Percentiles rank a stretch among this genome's conserved stretches.
Evolutionary conservation across 2,113 vertebrate genomes (phyloP).

Genomic region (Chascanopsetta lugubris): DNA sequence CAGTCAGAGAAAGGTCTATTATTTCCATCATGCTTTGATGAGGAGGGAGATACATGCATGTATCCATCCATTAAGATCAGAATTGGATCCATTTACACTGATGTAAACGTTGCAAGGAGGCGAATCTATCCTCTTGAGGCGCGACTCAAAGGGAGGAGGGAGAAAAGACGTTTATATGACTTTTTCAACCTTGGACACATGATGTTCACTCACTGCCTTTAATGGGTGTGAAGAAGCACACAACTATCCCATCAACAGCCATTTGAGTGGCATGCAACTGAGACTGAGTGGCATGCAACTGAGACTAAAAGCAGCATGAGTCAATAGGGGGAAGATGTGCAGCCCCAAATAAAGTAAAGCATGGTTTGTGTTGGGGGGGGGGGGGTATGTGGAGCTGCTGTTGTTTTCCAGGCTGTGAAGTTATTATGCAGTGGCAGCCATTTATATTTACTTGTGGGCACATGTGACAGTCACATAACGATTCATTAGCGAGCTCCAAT

Average conservation of each 20-base stretch:
- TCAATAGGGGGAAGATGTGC: conserved; percentile 6
- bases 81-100: conserved; percentile 53
- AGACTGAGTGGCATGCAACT: conserved; percentile 39
- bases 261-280: conserved; percentile 37
- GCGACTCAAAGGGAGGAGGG: conserved; percentile 27
- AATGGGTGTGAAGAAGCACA: conserved; percentile 31
- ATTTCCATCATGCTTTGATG: conserved; percentile 43
- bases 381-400: no score
- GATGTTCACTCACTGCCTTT: conserved; percentile 35
- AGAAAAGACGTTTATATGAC: conserved; percentile 27
- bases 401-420: background rate
- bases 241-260: conserved; percentile 12
- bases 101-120: conserved; percentile 24
- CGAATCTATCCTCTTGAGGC: conserved; percentile 36
- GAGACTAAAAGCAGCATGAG: conserved; percentile 35
- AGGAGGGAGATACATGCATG: conserved; percentile 59
- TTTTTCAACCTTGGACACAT: conserved; percentile 51
- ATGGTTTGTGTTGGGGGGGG: conserved; percentile 7
- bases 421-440: background rate
- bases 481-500: conserved; percentile 29
- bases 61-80: conserved; percentile 47
- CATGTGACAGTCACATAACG: conserved; percentile 8
- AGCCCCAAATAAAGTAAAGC: conserved; percentile 9
- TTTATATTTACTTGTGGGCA: conserved; percentile 7
- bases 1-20: conserved; percentile 61